Evolutionary conservation across 2,888 invertebrate genomes (phyloP).

Genomic region (Anoncus sp.): DNA sequence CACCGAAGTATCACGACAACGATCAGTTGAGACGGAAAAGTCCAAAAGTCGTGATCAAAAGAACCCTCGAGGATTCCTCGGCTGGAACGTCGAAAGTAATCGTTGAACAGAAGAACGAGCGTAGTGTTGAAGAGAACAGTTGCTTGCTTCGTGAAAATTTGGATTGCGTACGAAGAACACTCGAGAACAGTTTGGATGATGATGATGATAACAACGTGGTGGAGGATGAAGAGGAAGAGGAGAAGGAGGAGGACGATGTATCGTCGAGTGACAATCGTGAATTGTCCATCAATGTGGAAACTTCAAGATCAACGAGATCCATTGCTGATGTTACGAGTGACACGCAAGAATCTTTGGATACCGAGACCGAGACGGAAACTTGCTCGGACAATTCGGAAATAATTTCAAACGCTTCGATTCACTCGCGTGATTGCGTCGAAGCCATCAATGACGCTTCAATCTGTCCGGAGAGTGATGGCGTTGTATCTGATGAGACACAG

Average conservation of each 20-base stretch:
- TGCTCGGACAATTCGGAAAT: constrained; percentile 78
- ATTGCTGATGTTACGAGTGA: neutral
- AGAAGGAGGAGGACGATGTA: constrained; percentile 9
- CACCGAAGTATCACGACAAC: constrained; percentile 58
- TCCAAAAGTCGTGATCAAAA: constrained; percentile 70
- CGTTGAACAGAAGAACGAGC: constrained; percentile 48
- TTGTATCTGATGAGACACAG: constrained; percentile 71
- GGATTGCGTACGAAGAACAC: constrained; percentile 51
- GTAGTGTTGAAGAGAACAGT: neutral
- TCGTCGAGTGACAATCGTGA: constrained; percentile 33
- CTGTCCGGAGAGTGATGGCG: constrained; percentile 72
- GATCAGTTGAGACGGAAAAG: constrained; percentile 64
- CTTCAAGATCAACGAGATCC: constrained; percentile 5
- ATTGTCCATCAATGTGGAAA: constrained; percentile 44
- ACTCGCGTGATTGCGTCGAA: constrained; percentile 67
- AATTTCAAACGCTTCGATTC: constrained; percentile 63
- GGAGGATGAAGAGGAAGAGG: neutral
- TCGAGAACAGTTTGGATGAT: constrained; percentile 38
- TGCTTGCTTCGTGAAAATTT: constrained; percentile 18
- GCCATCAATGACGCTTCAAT: constrained; percentile 64
- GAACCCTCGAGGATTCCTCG: constrained; percentile 59
- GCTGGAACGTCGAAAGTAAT: constrained; percentile 39
- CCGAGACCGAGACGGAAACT: constrained; percentile 77
- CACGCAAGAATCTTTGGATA: constrained; percentile 68
- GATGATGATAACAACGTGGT: constrained; percentile 21